A percentile compares a stretch with the other conserved stretches of the same genome.
phyloP scores from a whole-genome alignment of 2,113 vertebrate species.

The Trichechus manatus region DNA sequence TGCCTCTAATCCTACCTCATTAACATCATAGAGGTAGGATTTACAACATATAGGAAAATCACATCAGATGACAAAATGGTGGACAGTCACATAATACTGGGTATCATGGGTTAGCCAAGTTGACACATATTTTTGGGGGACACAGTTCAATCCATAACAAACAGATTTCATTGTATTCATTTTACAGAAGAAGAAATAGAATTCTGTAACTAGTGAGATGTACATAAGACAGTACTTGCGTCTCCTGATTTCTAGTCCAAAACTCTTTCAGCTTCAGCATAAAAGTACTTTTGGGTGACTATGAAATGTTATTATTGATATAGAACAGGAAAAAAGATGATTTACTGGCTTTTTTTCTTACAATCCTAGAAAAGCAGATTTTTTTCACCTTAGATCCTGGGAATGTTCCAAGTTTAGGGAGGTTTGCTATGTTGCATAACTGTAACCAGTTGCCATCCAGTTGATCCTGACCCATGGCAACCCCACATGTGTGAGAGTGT shows the following conservation, averaged over 20 bases:
- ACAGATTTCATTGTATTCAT: neutral
- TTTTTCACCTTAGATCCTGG: neutral
- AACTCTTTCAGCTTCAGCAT: neutral
- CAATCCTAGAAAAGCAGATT: neutral
- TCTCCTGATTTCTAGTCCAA: neutral
- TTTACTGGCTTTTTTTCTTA: neutral
- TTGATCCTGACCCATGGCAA: neutral
- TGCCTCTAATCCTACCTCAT: too few relatives aligned
- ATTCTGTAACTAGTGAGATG: neutral
- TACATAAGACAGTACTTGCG: neutral
- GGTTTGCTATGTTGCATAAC: neutral
- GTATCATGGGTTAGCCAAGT: too few relatives aligned
- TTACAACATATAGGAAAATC: too few relatives aligned
- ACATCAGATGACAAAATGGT: too few relatives aligned
- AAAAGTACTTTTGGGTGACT: neutral
- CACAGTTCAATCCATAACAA: too few relatives aligned
- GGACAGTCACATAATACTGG: too few relatives aligned
- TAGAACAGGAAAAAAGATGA: neutral
- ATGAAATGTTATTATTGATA: neutral
- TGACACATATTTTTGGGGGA: too few relatives aligned
- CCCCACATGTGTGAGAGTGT: neutral
- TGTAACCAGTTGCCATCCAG: neutral
- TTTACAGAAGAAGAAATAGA: conserved; percentile 17
- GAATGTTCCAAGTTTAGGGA: neutral
- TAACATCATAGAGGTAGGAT: too few relatives aligned